Evolutionary conservation across 2,113 vertebrate genomes (phyloP).

Genomic region (Megaleporinus macrocephalus): DNA sequence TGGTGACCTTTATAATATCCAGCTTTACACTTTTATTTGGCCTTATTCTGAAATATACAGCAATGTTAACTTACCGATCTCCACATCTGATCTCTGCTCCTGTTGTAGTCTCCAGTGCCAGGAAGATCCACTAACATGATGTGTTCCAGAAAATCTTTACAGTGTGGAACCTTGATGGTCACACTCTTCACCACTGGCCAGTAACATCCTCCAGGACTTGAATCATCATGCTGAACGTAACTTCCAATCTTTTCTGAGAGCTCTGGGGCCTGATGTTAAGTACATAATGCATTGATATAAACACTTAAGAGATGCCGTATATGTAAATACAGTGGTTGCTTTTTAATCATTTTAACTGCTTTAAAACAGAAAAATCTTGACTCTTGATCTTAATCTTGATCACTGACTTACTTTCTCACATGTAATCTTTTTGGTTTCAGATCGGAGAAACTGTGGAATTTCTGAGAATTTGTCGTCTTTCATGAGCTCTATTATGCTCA

Average conservation of each 20-base stretch:
- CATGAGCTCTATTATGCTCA: slow-evolving; percentile 2
- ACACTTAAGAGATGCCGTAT: neutral
- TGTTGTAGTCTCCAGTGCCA: slow-evolving; percentile 42
- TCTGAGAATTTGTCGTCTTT: neutral
- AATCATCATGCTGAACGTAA: neutral
- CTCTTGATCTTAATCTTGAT: too few relatives aligned
- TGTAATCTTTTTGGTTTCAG: neutral
- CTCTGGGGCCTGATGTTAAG: neutral
- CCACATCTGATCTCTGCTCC: slow-evolving; percentile 42
- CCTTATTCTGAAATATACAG: neutral
- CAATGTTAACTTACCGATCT: slow-evolving; percentile 23
- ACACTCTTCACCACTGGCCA: slow-evolving; percentile 17
- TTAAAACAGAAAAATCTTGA: too few relatives aligned
- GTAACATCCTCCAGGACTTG: slow-evolving; percentile 12
- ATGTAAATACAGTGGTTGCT: too few relatives aligned
- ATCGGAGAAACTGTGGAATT: slow-evolving; percentile 1
- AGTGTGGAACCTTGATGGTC: slow-evolving; percentile 18
- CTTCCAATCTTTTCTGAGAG: neutral
- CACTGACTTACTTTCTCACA: slow-evolving; percentile 21
- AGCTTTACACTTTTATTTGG: neutral
- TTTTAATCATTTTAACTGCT: too few relatives aligned
- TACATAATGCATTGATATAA: neutral
- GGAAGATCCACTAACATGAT: slow-evolving; percentile 36
- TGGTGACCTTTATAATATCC: too few relatives aligned
- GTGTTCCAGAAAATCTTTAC: slow-evolving; percentile 25